Base-by-base conservation (phyloP, 2,888 invertebrate genomes). In the Epistrophe grossulariae region DNA sequence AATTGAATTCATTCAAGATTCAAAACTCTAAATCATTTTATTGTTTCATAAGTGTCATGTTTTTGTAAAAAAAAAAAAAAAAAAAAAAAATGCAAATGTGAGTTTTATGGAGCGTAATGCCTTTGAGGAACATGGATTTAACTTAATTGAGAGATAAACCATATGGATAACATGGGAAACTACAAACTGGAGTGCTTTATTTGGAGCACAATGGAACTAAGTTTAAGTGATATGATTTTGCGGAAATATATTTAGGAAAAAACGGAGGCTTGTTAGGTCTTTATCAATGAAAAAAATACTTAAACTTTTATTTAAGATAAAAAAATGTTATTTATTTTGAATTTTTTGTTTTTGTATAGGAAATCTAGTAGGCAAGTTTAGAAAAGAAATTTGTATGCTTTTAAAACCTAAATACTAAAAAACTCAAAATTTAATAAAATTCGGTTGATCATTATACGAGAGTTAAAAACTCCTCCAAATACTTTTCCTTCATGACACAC, bases 21-120 rank as follows among this genome's bases (percentile, higher is more conserved):
- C 77, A 77, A 80, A 78, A 59, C 35, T 24, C 60, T 66, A 76
- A 80, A 68, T 77, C 81, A 70, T 85, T 81, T 70, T 73, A 81
- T 70, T 77, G 81, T 80, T 76, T 76, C 77, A 73, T 83, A 83
- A 83, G 59, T 73, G 79, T 55, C 73, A 57, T 72, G 77, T 45
- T 31, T 62, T 48, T 79, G 15, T n/a, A 9, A 13, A 9, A 59
- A 50, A 40, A 15, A 57, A 35, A 35, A 35, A 35, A 76, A 55
- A 15, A 43, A 15, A 15, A 76, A 48, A 72, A 71, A 79, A 79
- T 45, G n/a, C 13, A 15, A 50, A 40, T 71, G 64, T 40, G 59
- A 40, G 40, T 13, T 68, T 80, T 81, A 73, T 78, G 70, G 68
- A 78, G 62, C 77, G 57, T 50, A 57, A 24, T 73, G 70, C 62